Conservation (phyloP, 2,888 invertebrate species). For the Rotaria sp. region DNA sequence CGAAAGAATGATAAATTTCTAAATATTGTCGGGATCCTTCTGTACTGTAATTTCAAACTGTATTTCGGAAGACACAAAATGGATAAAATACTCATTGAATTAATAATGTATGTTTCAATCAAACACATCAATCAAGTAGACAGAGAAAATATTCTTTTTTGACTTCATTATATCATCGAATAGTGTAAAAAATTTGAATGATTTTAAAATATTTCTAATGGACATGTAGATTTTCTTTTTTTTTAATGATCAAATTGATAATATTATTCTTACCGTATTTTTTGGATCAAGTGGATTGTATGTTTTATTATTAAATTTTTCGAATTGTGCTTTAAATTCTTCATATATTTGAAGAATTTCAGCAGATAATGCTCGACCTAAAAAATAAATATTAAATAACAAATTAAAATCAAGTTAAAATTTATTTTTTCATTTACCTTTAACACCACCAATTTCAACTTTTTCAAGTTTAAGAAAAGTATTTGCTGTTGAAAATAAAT, state of each 20-base stretch:
- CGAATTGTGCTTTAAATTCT: slow-evolving; percentile 51
- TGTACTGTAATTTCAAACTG: no score
- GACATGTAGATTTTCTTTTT: not conserved
- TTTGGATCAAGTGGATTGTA: slow-evolving; percentile 53
- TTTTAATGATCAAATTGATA: not conserved
- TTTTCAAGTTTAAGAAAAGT: slow-evolving; percentile 90
- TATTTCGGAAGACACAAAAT: no score
- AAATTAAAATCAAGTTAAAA: not conserved
- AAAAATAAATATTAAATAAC: not conserved
- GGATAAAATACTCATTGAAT: no score
- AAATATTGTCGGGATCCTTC: no score
- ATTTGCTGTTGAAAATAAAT: slow-evolving; percentile 78
- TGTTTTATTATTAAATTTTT: slow-evolving; percentile 50
- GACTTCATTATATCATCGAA: no score
- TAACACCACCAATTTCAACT: slow-evolving; percentile 75
- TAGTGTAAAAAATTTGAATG: no score
- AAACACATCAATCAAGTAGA: no score
- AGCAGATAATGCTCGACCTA: slow-evolving; percentile 44
- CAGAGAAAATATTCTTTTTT: no score
- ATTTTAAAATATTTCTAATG: not conserved
- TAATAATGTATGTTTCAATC: no score
- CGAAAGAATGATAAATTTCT: no score
- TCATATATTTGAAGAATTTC: slow-evolving; percentile 54
- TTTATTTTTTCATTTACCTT: slow-evolving; percentile 3
- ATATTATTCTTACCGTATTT: slow-evolving; percentile 45